Evolutionary conservation across 2,113 vertebrate genomes (phyloP).

Genomic region (Xenopus tropicalis): DNA sequence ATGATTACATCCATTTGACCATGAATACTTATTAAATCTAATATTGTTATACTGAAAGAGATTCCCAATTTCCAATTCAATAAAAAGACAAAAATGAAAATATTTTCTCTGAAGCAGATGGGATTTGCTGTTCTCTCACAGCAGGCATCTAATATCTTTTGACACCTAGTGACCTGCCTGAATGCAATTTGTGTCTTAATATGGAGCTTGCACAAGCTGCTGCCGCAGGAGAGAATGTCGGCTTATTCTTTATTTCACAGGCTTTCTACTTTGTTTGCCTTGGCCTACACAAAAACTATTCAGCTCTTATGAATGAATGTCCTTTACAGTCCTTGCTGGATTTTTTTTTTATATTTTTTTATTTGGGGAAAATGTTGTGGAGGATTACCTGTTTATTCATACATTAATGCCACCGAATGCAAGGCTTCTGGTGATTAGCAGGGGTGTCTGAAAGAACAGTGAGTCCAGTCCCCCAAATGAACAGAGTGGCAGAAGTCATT

Average conservation of each 20-base stretch:
- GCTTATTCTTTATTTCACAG: slow-evolving; percentile 53
- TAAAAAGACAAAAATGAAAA: slow-evolving; percentile 96
- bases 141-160: slow-evolving; percentile 96
- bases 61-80: slow-evolving; percentile 98
- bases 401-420: slow-evolving; percentile 77
- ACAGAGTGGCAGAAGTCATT: slow-evolving; percentile 78
- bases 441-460: slow-evolving; percentile 70
- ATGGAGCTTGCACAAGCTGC: slow-evolving; percentile 85
- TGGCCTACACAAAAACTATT: slow-evolving; percentile 62
- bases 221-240: slow-evolving; percentile 72
- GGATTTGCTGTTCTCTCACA: slow-evolving; percentile 97
- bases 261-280: slow-evolving; percentile 57
- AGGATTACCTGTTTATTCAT: slow-evolving; percentile 82
- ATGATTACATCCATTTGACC: slow-evolving; percentile 81
- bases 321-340: slow-evolving; percentile 76
- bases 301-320: slow-evolving; percentile 63
- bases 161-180: slow-evolving; percentile 91
- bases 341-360: slow-evolving; percentile 7
- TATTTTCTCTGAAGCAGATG: slow-evolving; percentile 94
- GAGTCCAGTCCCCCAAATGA: slow-evolving; percentile 75
- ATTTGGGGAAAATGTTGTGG: slow-evolving; percentile 64
- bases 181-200: slow-evolving; percentile 99
- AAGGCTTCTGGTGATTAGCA: slow-evolving; percentile 80
- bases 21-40: slow-evolving; percentile 75
- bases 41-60: slow-evolving; percentile 78